Percentiles rank a stretch among this genome's conserved stretches.
phyloP scores from a whole-genome alignment of 1,140 invertebrate genomes.

The silkworm (Bombyx mori) region ASM3026992v2 NC_085114.1:9425001-9425500 shows the following conservation, averaged over 20 bases:
- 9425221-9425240: constrained; percentile 93
- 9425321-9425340: constrained; percentile 96
- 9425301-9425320: constrained; percentile 92
- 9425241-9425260: constrained; percentile 84
- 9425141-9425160: not conserved
- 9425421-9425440: not conserved
- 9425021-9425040: no score
- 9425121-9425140: no score
- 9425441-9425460: not conserved
- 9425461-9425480: no score
- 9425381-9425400: not conserved
- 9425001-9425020: no score
- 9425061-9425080: no score
- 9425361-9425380: constrained; percentile 11
- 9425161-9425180: not conserved
- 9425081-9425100: no score
- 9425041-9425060: no score
- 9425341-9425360: constrained; percentile 87
- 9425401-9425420: not conserved
- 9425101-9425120: no score
- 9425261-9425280: constrained; percentile 88
- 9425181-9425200: not conserved
- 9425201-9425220: constrained; percentile 91
- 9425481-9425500: no score
- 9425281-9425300: constrained; percentile 92